phyloP scores from a whole-genome alignment of 2,797 vertebrate species.

The Lagorchestes hirsutus region DNA sequence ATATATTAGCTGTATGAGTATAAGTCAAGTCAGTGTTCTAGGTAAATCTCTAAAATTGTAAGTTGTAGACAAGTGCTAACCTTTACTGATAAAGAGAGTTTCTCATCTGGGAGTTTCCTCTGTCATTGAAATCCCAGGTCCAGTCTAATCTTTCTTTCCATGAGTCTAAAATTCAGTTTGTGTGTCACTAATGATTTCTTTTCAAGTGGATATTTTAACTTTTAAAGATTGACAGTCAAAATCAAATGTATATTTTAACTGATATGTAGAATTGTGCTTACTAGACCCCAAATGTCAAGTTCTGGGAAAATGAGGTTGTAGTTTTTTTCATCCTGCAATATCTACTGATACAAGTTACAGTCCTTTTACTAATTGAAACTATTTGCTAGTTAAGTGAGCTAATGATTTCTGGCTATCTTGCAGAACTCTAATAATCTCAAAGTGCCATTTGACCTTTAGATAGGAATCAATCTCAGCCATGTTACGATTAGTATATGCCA shows the following conservation, averaged over 20 bases:
- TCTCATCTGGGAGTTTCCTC: neutral
- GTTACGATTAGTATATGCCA: constrained; percentile 76
- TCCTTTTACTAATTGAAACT: constrained; percentile 82
- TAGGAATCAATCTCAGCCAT: constrained; percentile 74
- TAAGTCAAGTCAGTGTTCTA: neutral
- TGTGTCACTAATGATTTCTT: neutral
- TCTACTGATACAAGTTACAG: constrained; percentile 66
- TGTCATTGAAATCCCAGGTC: neutral
- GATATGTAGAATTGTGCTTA: constrained; percentile 34
- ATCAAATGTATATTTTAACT: constrained; percentile 18
- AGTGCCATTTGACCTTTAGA: constrained; percentile 75
- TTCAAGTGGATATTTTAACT: constrained; percentile 32
- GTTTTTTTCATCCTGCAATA: constrained; percentile 49
- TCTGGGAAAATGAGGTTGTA: neutral
- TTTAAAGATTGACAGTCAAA: constrained; percentile 48
- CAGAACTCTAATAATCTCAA: constrained; percentile 69
- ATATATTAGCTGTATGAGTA: neutral
- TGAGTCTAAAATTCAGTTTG: neutral
- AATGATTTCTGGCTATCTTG: constrained; percentile 79
- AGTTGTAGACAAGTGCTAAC: neutral
- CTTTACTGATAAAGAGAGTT: neutral
- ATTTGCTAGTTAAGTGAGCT: constrained; percentile 72
- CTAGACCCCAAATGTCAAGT: neutral
- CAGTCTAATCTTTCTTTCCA: neutral
- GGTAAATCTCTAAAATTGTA: neutral